Conservation (phyloP, 2,797 vertebrate genomes). For the Martes flavigula region DNA sequence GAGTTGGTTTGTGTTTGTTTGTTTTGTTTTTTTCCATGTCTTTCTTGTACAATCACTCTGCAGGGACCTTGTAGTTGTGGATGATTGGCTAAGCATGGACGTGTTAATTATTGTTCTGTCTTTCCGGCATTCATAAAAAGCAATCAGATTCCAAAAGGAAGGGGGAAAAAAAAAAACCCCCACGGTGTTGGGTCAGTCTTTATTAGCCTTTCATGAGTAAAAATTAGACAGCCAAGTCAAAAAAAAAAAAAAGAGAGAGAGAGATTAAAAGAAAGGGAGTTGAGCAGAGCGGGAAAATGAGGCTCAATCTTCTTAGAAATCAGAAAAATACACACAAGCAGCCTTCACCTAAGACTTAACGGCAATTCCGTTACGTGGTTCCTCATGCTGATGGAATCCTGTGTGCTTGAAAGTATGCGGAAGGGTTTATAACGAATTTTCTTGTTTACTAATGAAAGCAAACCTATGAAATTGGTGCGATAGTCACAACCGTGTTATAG, state of each 20-base stretch:
- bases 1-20: background rate
- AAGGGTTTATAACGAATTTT: background rate
- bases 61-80: background rate
- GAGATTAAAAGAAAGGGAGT: background rate
- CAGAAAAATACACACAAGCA: background rate
- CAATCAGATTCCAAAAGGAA: background rate
- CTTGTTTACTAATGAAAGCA: background rate
- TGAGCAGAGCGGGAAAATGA: background rate
- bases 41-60: background rate
- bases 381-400: background rate
- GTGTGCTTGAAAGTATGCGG: background rate
- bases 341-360: background rate
- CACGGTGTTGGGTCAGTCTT: background rate
- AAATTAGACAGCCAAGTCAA: background rate
- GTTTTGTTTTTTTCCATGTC: background rate
- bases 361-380: background rate
- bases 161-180: background rate
- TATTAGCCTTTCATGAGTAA: background rate
- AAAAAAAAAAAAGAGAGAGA: background rate
- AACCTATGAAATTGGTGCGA: background rate
- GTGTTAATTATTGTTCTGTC: background rate
- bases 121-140: background rate
- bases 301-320: background rate
- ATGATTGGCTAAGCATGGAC: background rate
- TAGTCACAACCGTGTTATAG: background rate